Evolutionary conservation across 2,797 vertebrate species (phyloP), one percentile per base, ranked within the genome.

Genomic region (Melanotaenia maccullochi): DNA sequence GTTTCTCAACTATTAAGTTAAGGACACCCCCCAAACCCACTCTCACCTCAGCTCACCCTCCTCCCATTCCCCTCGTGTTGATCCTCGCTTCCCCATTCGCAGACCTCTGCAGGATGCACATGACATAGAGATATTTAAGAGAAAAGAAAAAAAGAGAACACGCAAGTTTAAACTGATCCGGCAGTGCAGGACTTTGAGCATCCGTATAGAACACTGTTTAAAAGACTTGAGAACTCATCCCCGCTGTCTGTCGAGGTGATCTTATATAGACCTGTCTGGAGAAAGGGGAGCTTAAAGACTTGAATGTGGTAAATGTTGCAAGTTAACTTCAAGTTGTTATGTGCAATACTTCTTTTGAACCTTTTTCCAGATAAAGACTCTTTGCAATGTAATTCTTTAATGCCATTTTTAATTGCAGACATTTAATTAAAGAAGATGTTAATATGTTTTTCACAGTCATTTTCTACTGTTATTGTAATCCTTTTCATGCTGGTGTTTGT

Each of bases 401-500:
- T 95, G 95, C 95, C 97, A 98, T 99, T 99, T 99, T 99, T 98
- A 98, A 99, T 99, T 98, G 97, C 97, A 97, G 97, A 97, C 98
- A 99, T 99, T 99, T 97, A 97, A 98, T 92, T 93, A 92, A 93
- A 93, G 92, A 97, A 97, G 93, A 95, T 99, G 97, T 96, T 96
- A 95, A 95, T 95, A 95, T 96, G 95, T 96, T 96, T 95, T 96
- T 95, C 95, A 95, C 94, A 95, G 94, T 99, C 97, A 96, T 99
- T 99, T 99, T 99, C 98, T 99, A 99, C 98, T 99, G 97, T 99
- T 99, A 96, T 97, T 98, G 97, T 99, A 97, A 98, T 98, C 97
- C 98, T 99, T 99, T 99, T 99, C 97, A 99, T 99, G 97, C 97
- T 99, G 97, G 97, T 98, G 96, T 99, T 99, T 99, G 97, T 99